phyloP scores from a whole-genome alignment of 2,113 vertebrate species.

The Sinocyclocheilus anophthalmus region DNA sequence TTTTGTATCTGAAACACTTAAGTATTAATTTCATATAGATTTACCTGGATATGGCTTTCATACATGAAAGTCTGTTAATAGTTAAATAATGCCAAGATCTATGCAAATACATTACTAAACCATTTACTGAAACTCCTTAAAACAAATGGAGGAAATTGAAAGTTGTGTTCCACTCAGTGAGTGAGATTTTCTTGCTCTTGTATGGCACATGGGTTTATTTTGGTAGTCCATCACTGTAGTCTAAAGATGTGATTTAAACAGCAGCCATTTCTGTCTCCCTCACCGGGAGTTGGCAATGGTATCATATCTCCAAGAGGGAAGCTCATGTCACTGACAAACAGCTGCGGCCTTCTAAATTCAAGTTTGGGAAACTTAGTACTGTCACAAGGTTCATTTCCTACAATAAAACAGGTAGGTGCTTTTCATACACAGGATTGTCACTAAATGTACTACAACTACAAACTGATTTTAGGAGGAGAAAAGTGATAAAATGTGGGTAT shows the following conservation, averaged over 20 bases:
- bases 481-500: not conserved
- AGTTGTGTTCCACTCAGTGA: not conserved
- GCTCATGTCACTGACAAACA: conserved; percentile 64
- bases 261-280: conserved; percentile 59
- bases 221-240: conserved; percentile 39
- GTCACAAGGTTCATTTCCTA: conserved; percentile 37
- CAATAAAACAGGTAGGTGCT: conserved; percentile 2
- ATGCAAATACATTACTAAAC: not conserved
- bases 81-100: not conserved
- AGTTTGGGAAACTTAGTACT: conserved; percentile 55
- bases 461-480: not conserved
- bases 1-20: not conserved
- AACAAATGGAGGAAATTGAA: conserved; percentile 8
- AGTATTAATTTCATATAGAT: not conserved
- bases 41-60: not conserved
- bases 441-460: not conserved
- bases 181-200: conserved; percentile 24
- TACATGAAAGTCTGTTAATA: not conserved
- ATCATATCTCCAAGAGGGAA: conserved; percentile 47
- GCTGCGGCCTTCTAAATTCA: conserved; percentile 63
- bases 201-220: conserved; percentile 49
- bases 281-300: conserved; percentile 47
- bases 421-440: not conserved
- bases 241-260: conserved; percentile 57
- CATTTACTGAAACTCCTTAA: not conserved